Base-by-base conservation (phyloP, 2,113 vertebrate genomes). In the Speoplatyrhinus poulsoni region DNA sequence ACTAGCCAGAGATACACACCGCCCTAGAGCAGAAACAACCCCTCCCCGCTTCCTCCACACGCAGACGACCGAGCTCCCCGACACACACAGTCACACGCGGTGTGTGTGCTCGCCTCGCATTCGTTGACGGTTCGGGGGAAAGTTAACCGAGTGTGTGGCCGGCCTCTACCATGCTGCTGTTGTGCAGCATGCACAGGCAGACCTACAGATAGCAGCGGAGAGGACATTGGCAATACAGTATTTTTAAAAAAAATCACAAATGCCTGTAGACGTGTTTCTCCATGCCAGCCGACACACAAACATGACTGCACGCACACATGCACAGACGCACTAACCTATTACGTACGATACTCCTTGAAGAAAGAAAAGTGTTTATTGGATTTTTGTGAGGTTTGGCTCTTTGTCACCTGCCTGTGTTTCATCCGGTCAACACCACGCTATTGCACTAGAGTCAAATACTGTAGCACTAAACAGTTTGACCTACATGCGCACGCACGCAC, bases 181-280 rank as follows among this genome's bases (percentile, higher is more conserved):
- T 41, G 17, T 75, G 74, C 79, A 19, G 19, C 19, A 19, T 77
- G 76, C 77, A 77, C 71, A 72, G 77, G 72, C 68, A 82, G 67
- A 67, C 26, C 26, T 26, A 26, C 17, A 33, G 13, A 76, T 64
- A 74, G 63, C 67, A 62, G 60, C 68, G 68, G 65, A 56, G 72
- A 80, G 78, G 26, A 26, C 26, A 26, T 26, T 26, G 26, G 26
- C 26, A 26, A 26, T 26, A 2, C 26, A 26, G 26, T 3, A 26
- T 26, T 26, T 3, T 3, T 1, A 19, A 19, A 19, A 70, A 82
- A 85, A 88, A 85, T 82, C 71, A 75, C 69, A 8, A 79, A 85
- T 75, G 82, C 73, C 54, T 17, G 54, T 7, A 56, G 26, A n/a
- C 68, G 72, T 55, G 70, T 74, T 78, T 46, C 60, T 72, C 60